Evolutionary conservation across 1,140 invertebrate species (phyloP).

Genomic region (Leptopilina clavipes): DNA sequence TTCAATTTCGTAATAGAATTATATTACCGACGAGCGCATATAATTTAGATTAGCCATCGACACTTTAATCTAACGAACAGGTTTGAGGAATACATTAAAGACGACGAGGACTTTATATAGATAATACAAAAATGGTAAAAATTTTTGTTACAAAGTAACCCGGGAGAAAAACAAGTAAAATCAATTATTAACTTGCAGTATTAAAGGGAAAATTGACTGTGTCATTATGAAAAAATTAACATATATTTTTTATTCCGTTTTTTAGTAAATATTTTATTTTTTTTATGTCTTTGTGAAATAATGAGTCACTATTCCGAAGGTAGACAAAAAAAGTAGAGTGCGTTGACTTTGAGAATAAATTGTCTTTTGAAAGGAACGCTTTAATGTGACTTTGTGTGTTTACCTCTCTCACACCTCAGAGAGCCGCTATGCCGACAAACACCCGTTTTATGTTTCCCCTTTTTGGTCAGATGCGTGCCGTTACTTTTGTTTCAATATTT

Average conservation of each 20-base stretch:
- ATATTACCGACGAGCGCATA: not conserved
- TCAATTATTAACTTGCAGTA: too few species aligned
- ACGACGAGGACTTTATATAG: not conserved
- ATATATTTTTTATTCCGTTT: too few species aligned
- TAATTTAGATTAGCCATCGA: slow-evolving; percentile 1
- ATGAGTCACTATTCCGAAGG: not conserved
- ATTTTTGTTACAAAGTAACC: not conserved
- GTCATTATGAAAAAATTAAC: too few species aligned
- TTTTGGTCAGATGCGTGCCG: slow-evolving; percentile 27
- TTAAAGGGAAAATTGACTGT: too few species aligned
- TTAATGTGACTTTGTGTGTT: slow-evolving; percentile 29
- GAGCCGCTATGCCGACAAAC: slow-evolving; percentile 14
- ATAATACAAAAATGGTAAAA: not conserved
- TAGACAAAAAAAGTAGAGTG: not conserved
- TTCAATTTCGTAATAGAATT: slow-evolving; percentile 1
- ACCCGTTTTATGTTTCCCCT: slow-evolving; percentile 14
- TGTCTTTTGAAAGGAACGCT: slow-evolving; percentile 10
- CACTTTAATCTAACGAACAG: not conserved
- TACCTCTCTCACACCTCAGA: slow-evolving; percentile 6
- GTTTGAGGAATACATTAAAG: slow-evolving; percentile 1
- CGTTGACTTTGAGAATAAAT: slow-evolving; percentile 19
- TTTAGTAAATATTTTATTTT: not conserved
- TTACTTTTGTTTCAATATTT: slow-evolving; percentile 30
- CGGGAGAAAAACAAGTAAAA: not conserved
- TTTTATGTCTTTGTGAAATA: not conserved